These are phyloP conservation scores for Danio albolineatus DNA, from an alignment of 2,797 vertebrate genomes.

Conservation along the genomic window DNA sequence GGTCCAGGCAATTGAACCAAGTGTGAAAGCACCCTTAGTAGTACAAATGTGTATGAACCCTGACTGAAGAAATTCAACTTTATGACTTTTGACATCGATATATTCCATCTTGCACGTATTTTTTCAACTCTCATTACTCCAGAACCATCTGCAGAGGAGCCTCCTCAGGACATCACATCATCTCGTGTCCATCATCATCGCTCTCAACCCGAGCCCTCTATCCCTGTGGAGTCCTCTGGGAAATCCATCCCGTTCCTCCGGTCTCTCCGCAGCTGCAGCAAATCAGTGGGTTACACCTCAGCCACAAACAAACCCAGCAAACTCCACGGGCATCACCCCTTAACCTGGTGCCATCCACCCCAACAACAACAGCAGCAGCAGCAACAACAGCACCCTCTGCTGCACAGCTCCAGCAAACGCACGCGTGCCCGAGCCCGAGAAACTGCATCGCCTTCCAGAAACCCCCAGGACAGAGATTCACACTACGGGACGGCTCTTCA, in stretches of 20 bases:
- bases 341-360: conserved; percentile 60
- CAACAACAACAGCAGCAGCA: no score
- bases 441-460: conserved; percentile 72
- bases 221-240: conserved; percentile 69
- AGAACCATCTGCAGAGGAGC: conserved; percentile 38
- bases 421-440: conserved; percentile 83
- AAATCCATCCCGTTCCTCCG: conserved; percentile 77
- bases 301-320: conserved; percentile 57
- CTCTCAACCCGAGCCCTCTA: conserved; percentile 76
- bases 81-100: no score
- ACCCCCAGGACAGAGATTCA: conserved; percentile 74
- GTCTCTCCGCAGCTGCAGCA: conserved; percentile 82
- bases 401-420: conserved; percentile 83
- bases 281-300: conserved; percentile 69
- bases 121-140: not conserved
- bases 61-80: no score
- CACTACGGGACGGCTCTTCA: conserved; percentile 76
- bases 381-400: conserved; percentile 67
- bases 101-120: not conserved
- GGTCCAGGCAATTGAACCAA: no score
- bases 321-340: conserved; percentile 63
- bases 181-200: conserved; percentile 77
- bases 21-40: no score
- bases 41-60: no score
- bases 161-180: conserved; percentile 49